These are phyloP conservation scores for Colaptes auratus DNA, from an alignment of 2,113 vertebrate species.

Conservation along the genomic window DNA sequence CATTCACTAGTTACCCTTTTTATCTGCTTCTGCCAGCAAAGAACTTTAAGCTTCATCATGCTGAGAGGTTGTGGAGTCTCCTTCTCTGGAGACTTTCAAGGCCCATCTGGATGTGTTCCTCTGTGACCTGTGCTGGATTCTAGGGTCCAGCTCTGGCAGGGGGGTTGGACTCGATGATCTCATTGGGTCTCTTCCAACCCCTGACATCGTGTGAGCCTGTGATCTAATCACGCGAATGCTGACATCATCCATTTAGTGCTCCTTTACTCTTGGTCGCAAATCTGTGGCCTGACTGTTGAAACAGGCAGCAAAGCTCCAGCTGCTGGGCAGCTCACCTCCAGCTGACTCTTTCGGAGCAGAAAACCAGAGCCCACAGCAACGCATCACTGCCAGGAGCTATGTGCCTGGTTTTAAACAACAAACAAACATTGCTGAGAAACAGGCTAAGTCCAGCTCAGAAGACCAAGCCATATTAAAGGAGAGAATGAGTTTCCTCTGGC, in stretches of 20 bases:
- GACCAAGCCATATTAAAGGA: neutral
- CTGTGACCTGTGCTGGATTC: too few relatives aligned
- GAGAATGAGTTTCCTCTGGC: neutral
- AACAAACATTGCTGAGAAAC: neutral
- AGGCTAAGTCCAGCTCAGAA: neutral
- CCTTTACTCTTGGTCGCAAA: accelerated
- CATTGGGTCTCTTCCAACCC: too few relatives aligned
- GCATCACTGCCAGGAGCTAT: neutral
- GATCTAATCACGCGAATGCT: neutral
- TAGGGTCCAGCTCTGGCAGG: too few relatives aligned
- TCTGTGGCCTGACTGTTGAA: neutral
- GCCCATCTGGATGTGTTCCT: too few relatives aligned
- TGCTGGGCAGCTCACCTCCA: neutral
- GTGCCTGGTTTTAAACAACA: neutral
- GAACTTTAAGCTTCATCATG: neutral
- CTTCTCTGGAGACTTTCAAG: too few relatives aligned
- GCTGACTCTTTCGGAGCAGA: neutral
- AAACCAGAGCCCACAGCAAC: neutral
- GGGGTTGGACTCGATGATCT: too few relatives aligned
- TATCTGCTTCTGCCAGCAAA: neutral
- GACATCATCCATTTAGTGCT: neutral
- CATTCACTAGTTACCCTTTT: neutral
- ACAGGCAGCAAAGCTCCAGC: neutral
- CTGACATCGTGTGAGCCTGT: too few relatives aligned
- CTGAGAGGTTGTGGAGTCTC: too few relatives aligned